Conservation (phyloP, 2,888 invertebrate genomes). For the Phengaris arion region DNA sequence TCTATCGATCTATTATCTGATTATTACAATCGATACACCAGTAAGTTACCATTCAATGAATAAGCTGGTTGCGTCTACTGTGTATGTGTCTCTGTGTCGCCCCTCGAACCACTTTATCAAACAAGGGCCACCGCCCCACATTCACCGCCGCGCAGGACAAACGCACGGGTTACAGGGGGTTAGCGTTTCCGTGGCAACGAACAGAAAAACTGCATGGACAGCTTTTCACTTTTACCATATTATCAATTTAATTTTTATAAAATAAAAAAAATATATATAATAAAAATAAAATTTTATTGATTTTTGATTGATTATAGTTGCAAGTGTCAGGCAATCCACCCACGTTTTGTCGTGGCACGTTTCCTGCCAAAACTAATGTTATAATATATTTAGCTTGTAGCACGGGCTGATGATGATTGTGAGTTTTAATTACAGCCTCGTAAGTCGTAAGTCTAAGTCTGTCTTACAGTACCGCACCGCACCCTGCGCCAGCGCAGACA, state of each 20-base stretch:
- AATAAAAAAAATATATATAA: no score
- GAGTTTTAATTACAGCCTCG: conserved; percentile 1
- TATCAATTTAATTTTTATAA: no score
- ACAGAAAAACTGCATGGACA: not conserved
- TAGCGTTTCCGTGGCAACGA: not conserved
- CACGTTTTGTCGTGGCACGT: no score
- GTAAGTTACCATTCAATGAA: not conserved
- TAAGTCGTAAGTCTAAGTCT: no score
- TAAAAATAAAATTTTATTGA: no score
- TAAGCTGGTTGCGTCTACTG: not conserved
- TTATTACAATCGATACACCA: not conserved
- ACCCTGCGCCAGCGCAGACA: not conserved
- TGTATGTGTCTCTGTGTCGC: not conserved
- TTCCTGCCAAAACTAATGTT: not conserved
- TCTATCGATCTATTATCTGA: no score
- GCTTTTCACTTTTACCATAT: no score
- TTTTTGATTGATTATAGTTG: no score
- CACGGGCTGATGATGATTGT: not conserved
- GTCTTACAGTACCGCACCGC: no score
- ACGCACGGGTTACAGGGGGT: not conserved
- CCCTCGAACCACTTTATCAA: not conserved
- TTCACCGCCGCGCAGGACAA: not conserved
- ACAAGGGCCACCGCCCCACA: conserved; percentile 2
- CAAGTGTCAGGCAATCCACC: not conserved
- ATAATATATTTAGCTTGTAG: not conserved